These are phyloP conservation scores for Stratiomys singularior DNA, from an alignment of 2,888 invertebrate species.

Conservation along the genomic window DNA sequence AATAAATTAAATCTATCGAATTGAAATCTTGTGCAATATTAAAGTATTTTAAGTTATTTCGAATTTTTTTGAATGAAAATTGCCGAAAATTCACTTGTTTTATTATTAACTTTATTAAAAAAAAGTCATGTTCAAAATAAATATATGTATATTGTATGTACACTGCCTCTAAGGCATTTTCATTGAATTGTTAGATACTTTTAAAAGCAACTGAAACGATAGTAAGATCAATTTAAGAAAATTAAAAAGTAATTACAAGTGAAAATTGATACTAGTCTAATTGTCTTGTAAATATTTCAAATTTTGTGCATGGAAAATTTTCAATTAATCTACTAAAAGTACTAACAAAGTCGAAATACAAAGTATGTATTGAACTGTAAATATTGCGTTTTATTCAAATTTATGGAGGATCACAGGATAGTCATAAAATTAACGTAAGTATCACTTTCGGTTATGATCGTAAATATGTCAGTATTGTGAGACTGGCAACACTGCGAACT, in stretches of 20 bases:
- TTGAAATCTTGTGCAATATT: slow-evolving; percentile 22
- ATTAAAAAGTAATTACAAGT: slow-evolving; percentile 20
- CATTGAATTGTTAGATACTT: slow-evolving; percentile 34
- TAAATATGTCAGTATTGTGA: too few species aligned
- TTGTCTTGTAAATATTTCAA: slow-evolving; percentile 50
- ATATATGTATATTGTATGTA: too few species aligned
- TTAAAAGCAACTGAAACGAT: neutral
- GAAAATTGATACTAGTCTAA: slow-evolving; percentile 45
- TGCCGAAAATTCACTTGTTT: too few species aligned
- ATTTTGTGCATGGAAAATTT: slow-evolving; percentile 20
- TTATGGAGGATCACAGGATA: too few species aligned
- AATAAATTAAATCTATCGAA: neutral
- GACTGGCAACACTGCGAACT: too few species aligned
- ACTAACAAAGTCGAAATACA: slow-evolving; percentile 12
- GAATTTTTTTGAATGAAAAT: neutral
- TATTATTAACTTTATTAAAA: too few species aligned
- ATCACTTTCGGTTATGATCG: too few species aligned
- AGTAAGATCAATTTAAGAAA: neutral
- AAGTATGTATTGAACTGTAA: slow-evolving; percentile 18
- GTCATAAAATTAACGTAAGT: too few species aligned
- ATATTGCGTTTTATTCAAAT: slow-evolving; percentile 14
- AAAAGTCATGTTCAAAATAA: slow-evolving; percentile 11
- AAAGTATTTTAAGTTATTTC: neutral
- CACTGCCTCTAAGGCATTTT: slow-evolving; percentile 40
- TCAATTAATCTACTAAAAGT: slow-evolving; percentile 2